Conservation (phyloP, 2,113 vertebrate genomes). For the Aptenodytes patagonicus region DNA sequence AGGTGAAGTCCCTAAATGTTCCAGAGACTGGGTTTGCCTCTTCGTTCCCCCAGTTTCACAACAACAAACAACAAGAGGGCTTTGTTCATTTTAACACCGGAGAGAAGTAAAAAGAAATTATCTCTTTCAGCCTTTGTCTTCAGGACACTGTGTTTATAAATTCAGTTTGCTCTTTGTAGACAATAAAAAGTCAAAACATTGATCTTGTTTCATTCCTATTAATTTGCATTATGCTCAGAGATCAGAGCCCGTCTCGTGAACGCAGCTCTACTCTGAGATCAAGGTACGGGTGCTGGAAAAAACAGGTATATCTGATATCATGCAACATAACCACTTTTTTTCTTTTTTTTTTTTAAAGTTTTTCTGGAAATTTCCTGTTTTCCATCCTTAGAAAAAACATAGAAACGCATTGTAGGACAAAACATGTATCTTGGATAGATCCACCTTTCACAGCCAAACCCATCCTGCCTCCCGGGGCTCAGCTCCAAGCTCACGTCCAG, state of each 20-base stretch:
- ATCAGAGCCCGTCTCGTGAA: background rate
- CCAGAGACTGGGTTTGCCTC: background rate
- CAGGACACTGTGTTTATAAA: background rate
- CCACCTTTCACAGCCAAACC: background rate
- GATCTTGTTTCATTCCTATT: background rate
- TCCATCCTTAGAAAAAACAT: background rate
- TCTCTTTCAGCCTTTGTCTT: background rate
- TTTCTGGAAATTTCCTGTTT: background rate
- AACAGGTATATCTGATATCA: background rate
- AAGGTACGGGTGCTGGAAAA: background rate
- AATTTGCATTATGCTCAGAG: background rate
- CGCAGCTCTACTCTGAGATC: rapidly evolving
- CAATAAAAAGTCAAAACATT: background rate
- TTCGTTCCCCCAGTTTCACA: background rate
- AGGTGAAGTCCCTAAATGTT: background rate
- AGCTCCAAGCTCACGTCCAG: background rate
- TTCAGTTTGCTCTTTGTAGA: background rate
- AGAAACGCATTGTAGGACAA: background rate
- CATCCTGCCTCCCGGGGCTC: background rate
- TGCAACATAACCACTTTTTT: background rate
- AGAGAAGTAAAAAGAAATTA: background rate
- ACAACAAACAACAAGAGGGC: background rate
- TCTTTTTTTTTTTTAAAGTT: background rate
- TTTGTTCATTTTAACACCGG: background rate
- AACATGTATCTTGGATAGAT: background rate